These are phyloP conservation scores for Heterohyrax brucei DNA, from an alignment of 2,797 vertebrate species.

Conservation along the genomic window DNA sequence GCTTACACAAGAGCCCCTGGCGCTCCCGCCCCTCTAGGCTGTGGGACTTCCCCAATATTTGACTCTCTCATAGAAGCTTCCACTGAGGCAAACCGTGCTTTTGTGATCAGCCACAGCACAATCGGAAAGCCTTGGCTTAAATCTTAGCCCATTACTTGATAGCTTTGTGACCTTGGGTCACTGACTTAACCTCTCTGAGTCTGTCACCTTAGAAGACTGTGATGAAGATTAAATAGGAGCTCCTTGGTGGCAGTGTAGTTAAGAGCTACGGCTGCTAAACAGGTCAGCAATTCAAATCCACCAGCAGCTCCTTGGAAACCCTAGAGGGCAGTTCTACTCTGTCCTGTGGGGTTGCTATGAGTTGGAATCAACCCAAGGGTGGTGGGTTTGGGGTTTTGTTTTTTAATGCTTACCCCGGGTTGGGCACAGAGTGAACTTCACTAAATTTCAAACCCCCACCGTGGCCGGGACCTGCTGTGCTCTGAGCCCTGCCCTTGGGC, in stretches of 20 bases:
- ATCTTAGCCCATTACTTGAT: background rate
- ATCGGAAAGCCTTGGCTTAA: background rate
- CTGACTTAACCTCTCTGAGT: slow-evolving; percentile 9
- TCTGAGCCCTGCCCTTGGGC: background rate
- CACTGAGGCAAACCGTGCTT: slow-evolving; percentile 38
- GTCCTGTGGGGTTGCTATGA: too few relatives aligned
- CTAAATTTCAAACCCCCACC: background rate
- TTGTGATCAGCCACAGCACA: background rate
- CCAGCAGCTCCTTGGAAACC: too few relatives aligned
- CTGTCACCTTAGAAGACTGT: background rate
- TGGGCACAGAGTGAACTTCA: background rate
- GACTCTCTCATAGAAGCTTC: background rate
- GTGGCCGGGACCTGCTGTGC: background rate
- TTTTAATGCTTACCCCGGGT: background rate
- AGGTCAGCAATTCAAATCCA: too few relatives aligned
- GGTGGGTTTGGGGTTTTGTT: too few relatives aligned
- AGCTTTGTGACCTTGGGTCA: slow-evolving; percentile 38
- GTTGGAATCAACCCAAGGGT: too few relatives aligned
- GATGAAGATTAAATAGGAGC: background rate
- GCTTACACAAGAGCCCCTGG: slow-evolving; percentile 28
- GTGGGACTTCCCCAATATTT: slow-evolving; percentile 53
- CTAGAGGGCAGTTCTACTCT: too few relatives aligned
- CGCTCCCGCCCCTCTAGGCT: background rate
- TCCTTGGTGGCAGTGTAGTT: too few relatives aligned
- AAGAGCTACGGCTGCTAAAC: too few relatives aligned